Conservation (phyloP, 2,113 vertebrate genomes). For the Stomatorhinus ivindoensis region DNA sequence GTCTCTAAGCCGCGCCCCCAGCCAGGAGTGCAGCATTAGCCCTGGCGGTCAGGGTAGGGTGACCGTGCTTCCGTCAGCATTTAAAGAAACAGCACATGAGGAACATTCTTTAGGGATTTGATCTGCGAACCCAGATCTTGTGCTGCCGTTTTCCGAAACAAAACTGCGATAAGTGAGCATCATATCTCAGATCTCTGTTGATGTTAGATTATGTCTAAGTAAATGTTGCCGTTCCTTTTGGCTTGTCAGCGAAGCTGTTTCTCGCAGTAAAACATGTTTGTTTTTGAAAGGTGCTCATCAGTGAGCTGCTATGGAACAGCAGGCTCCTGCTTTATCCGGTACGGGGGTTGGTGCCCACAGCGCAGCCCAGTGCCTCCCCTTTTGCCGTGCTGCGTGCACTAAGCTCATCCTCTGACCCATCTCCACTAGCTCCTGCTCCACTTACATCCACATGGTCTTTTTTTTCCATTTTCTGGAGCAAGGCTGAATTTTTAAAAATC, state of each 20-base stretch:
- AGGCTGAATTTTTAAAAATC: slow-evolving; percentile 3
- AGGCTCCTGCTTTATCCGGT: neutral
- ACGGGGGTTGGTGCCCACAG: neutral
- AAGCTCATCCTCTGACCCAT: neutral
- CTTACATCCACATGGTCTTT: neutral
- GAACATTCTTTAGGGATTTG: neutral
- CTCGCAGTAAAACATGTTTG: neutral
- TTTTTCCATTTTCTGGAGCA: neutral
- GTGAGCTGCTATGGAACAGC: neutral
- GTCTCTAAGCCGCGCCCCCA: slow-evolving; percentile 33
- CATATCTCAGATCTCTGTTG: neutral
- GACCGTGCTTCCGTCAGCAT: neutral
- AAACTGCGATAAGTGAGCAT: neutral
- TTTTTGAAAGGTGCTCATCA: neutral
- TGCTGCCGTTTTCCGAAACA: neutral
- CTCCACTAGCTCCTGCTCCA: neutral
- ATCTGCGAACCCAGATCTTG: neutral
- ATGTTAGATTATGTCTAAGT: neutral
- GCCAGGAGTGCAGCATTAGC: slow-evolving; percentile 46
- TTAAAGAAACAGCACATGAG: neutral
- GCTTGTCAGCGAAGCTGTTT: neutral
- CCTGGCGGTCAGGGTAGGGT: neutral
- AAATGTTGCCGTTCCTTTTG: neutral
- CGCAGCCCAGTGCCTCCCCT: too few relatives aligned
- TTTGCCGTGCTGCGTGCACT: neutral